phyloP scores from a whole-genome alignment of 2,888 invertebrate genomes.

The Chouioia cunea region DNA sequence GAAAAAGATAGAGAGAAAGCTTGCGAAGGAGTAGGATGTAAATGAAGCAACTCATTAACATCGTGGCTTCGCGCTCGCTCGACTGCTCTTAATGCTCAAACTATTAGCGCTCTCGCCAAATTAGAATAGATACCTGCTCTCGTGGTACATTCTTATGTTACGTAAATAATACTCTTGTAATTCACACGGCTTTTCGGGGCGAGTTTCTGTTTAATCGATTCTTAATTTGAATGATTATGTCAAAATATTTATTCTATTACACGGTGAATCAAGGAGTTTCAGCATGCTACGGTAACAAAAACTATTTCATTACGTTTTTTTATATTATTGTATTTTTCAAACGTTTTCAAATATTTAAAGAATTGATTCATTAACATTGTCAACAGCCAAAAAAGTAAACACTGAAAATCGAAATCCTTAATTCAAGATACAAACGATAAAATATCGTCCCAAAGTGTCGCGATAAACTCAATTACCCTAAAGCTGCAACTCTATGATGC shows the following conservation, averaged over 20 bases:
- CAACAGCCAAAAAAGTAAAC: too few species aligned
- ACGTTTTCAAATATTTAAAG: too few species aligned
- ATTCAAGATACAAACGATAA: too few species aligned
- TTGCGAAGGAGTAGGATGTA: constrained; percentile 46
- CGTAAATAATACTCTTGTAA: constrained; percentile 22
- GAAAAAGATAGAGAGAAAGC: constrained; percentile 37
- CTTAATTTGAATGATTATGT: not conserved
- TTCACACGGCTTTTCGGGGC: constrained; percentile 26
- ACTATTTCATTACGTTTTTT: too few species aligned
- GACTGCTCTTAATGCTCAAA: constrained; percentile 54
- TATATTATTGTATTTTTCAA: too few species aligned
- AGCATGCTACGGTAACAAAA: too few species aligned
- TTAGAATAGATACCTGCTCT: constrained; percentile 42
- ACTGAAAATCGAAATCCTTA: too few species aligned
- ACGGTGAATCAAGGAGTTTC: too few species aligned
- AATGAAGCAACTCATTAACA: constrained; percentile 58
- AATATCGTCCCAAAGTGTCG: constrained; percentile 18
- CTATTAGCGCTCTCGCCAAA: constrained; percentile 55
- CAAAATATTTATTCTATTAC: too few species aligned
- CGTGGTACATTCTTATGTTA: constrained; percentile 37
- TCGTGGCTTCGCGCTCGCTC: constrained; percentile 49
- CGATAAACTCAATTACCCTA: constrained; percentile 34
- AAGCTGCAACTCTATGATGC: not conserved
- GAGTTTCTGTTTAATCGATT: constrained; percentile 11
- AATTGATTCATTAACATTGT: too few species aligned